phyloP scores from a whole-genome alignment of 2,113 vertebrate species.

The Lophochroa leadbeateri region DNA sequence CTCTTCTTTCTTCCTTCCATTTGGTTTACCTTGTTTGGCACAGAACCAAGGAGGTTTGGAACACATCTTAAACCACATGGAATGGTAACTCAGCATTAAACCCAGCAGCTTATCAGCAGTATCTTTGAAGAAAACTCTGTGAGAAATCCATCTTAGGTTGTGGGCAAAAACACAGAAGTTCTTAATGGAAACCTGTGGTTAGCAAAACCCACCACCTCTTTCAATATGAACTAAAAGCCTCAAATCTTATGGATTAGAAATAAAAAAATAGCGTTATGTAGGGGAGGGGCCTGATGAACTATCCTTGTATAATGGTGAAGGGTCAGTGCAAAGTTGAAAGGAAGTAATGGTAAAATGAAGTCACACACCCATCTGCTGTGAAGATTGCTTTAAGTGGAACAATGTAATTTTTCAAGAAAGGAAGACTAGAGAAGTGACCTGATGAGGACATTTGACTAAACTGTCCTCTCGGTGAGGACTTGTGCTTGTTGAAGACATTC shows the following conservation, averaged over 20 bases:
- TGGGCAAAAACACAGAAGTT: not conserved
- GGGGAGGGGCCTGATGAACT: not conserved
- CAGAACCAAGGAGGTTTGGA: not conserved
- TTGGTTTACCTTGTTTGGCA: not conserved
- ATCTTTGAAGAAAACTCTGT: not conserved
- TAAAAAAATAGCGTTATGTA: not conserved
- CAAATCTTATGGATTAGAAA: not conserved
- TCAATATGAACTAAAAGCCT: not conserved
- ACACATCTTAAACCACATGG: not conserved
- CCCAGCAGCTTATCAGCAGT: not conserved
- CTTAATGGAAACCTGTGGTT: not conserved
- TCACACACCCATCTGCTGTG: not conserved
- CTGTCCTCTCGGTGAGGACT: not conserved
- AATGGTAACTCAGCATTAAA: not conserved
- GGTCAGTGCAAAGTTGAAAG: not conserved
- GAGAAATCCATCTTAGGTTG: not conserved
- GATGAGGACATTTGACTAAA: not conserved
- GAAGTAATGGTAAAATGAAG: not conserved
- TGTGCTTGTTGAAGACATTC: not conserved
- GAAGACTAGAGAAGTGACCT: not conserved
- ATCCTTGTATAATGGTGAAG: not conserved
- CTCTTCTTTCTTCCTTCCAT: not conserved
- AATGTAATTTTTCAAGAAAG: not conserved
- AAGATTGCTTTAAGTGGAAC: not conserved
- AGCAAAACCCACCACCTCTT: not conserved